Evolutionary conservation across 2,113 vertebrate species (phyloP).

Genomic region (Rhegmatorhina hoffmannsi): DNA sequence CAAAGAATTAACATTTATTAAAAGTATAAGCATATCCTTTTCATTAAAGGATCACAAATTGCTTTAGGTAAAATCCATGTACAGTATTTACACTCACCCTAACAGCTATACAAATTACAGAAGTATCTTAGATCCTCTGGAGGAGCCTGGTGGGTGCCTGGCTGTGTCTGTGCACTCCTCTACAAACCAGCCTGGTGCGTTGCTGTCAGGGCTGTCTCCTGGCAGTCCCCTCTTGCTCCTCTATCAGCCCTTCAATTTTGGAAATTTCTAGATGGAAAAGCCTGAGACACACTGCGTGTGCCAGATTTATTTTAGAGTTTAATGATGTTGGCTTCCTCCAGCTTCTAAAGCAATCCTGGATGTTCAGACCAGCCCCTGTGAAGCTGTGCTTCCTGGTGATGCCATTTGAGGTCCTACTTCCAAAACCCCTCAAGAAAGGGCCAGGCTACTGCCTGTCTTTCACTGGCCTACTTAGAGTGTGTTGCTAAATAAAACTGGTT

Average conservation of each 20-base stretch:
- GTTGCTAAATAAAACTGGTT: not conserved
- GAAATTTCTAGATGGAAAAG: not conserved
- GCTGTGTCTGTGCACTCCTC: not conserved
- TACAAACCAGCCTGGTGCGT: not conserved
- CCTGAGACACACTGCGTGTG: not conserved
- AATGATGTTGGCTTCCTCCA: not conserved
- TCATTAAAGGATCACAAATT: slow-evolving; percentile 15
- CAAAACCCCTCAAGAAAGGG: not conserved
- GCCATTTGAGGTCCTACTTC: not conserved
- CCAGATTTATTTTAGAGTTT: not conserved
- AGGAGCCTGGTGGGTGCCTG: not conserved
- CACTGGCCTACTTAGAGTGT: not conserved
- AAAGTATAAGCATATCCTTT: slow-evolving; percentile 21
- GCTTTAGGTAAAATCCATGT: slow-evolving; percentile 34
- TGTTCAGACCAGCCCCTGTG: not conserved
- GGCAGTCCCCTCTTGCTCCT: not conserved
- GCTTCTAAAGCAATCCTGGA: not conserved
- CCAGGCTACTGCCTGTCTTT: not conserved
- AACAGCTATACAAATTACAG: not conserved
- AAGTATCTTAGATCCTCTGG: not conserved
- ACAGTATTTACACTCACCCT: slow-evolving; percentile 59
- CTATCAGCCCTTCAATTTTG: not conserved
- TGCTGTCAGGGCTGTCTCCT: not conserved
- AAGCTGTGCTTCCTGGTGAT: not conserved
- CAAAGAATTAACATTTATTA: slow-evolving; percentile 53